These are phyloP conservation scores for Gortyna flavago DNA, from an alignment of 2,888 invertebrate genomes.

Conservation along the genomic window DNA sequence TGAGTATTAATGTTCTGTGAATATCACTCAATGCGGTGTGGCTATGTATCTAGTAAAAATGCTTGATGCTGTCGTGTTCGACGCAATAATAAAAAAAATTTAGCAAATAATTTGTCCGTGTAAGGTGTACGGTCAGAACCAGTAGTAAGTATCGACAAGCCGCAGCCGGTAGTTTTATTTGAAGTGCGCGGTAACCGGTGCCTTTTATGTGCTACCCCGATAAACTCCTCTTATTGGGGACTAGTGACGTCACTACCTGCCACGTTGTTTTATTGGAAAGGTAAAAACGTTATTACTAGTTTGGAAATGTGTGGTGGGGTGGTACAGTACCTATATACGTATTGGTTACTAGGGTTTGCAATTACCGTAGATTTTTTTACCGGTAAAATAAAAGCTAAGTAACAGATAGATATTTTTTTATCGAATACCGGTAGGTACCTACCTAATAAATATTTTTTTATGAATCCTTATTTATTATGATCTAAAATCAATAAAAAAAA, in stretches of 20 bases:
- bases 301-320: conserved; percentile 28
- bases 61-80: neutral
- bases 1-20: too few species aligned
- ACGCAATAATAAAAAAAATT: neutral
- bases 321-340: too few species aligned
- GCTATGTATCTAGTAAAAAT: neutral
- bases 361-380: too few species aligned
- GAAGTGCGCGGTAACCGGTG: conserved; percentile 68
- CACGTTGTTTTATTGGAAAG: conserved; percentile 55
- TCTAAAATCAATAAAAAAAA: too few species aligned
- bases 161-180: conserved; percentile 34
- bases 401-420: too few species aligned
- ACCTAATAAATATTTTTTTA: too few species aligned
- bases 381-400: too few species aligned
- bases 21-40: neutral
- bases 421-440: too few species aligned
- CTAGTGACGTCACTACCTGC: conserved; percentile 54
- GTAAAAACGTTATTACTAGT: conserved; percentile 51
- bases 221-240: conserved; percentile 67
- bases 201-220: conserved; percentile 69
- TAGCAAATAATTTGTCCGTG: neutral
- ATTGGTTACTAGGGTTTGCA: too few species aligned
- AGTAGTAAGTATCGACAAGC: conserved; percentile 35
- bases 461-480: too few species aligned
- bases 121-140: neutral